A percentile compares a stretch with the other conserved stretches of the same genome.
phyloP scores from a whole-genome alignment of 1,140 invertebrate genomes.

The Zaprionus nigranus region DNA sequence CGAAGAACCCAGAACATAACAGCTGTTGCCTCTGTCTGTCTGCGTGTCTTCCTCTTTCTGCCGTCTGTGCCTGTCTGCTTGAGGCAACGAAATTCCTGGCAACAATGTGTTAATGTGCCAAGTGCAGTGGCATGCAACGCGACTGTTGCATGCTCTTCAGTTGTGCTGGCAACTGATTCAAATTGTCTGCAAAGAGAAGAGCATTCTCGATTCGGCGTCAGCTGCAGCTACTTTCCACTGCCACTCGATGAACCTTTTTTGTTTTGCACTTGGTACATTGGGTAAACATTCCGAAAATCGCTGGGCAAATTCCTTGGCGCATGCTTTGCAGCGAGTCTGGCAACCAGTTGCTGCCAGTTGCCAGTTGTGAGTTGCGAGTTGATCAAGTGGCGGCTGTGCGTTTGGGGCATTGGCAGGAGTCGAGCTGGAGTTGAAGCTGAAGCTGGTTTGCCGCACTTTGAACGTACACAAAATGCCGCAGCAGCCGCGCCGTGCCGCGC shows the following conservation, averaged over 20 bases:
- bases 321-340: conserved; percentile 64
- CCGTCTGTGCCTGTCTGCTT: not conserved
- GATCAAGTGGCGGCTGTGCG: conserved; percentile 59
- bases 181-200: not conserved
- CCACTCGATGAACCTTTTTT: conserved; percentile 28
- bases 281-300: conserved; percentile 78
- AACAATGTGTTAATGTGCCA: conserved; percentile 44
- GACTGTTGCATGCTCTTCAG: conserved; percentile 8
- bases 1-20: conserved; percentile 17
- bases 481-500: conserved; percentile 35
- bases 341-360: conserved; percentile 62
- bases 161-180: no score
- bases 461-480: conserved; percentile 41
- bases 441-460: conserved; percentile 1
- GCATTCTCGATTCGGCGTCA: not conserved
- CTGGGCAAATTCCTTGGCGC: conserved; percentile 77
- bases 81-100: conserved; percentile 47
- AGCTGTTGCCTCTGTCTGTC: conserved; percentile 25
- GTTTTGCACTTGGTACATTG: conserved; percentile 70
- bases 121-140: not conserved
- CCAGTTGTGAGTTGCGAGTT: conserved; percentile 24
- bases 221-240: not conserved
- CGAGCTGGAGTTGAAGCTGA: not conserved
- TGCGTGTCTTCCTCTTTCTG: not conserved
- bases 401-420: conserved; percentile 63